phyloP scores from a whole-genome alignment of 2,888 invertebrate genomes.

The Spodoptera picta region DNA sequence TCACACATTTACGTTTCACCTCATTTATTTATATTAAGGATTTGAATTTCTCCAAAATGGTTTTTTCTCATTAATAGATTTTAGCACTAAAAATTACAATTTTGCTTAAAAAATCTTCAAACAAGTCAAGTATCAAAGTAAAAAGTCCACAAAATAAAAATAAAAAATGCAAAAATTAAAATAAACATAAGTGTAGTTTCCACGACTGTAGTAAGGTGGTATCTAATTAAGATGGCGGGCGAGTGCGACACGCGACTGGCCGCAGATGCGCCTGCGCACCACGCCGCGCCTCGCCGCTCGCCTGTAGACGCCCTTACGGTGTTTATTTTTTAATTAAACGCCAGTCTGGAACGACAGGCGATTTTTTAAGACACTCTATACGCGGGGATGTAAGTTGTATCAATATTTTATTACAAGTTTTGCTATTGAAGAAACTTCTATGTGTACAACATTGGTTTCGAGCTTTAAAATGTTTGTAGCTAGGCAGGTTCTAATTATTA shows the following conservation, averaged over 20 bases:
- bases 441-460: too few relatives aligned
- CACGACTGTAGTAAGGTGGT: conserved; percentile 31
- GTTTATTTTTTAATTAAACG: conserved; percentile 61
- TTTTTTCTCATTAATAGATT: too few relatives aligned
- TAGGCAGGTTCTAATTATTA: too few relatives aligned
- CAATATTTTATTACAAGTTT: conserved; percentile 25
- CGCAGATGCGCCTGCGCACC: conserved; percentile 56
- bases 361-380: conserved; percentile 35
- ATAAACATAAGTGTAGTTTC: conserved; percentile 46
- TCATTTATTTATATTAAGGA: too few relatives aligned
- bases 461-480: too few relatives aligned
- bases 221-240: conserved; percentile 66
- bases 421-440: not conserved
- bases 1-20: too few relatives aligned
- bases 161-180: not conserved
- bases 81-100: too few relatives aligned
- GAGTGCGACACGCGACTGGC: conserved; percentile 66
- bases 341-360: conserved; percentile 46
- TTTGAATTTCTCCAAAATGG: too few relatives aligned
- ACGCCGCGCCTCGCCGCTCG: conserved; percentile 41
- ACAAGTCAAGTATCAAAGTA: not conserved
- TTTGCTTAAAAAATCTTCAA: too few relatives aligned
- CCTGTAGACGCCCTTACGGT: conserved; percentile 58
- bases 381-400: conserved; percentile 8
- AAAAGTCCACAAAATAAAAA: not conserved